Evolutionary conservation across 2,113 vertebrate genomes (phyloP), one percentile per base, ranked within the genome.

Genomic region (Mirounga angustirostris): DNA sequence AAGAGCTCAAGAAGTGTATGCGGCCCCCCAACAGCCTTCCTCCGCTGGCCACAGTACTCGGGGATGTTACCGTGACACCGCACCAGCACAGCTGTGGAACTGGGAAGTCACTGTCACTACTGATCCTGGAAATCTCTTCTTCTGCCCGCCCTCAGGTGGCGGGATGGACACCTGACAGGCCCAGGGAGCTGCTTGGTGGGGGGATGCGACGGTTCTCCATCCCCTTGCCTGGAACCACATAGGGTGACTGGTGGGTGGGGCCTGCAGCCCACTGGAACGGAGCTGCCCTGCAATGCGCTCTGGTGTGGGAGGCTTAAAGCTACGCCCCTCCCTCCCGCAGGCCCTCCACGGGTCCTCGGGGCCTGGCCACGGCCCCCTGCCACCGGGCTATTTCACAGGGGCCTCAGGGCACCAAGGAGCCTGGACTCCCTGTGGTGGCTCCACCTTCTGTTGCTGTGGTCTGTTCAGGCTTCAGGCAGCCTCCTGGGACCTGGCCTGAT

Each of bases 61-160:
- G 58, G 24, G n/a, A 16, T 10, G 22, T 52, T 88, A 40, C n/a
- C 65, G 1, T 3, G 5, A 54, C 10, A 30, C 6, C 1, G 63
- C 36, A 28, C 43, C 21, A 18, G 80, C 33, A 21, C 30, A 43
- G 59, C 61, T 71, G 13, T 36, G 54, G 58, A 11, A 2, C 0
- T 5, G 61, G 21, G 58, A 69, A 56, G 76, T 61, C 76, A 76
- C 76, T 43, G 1, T 36, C 28, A 33, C n/a, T 46, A 11, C 65
- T 40, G 87, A 43, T 43, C 63, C n/a, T 58, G 8, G 4, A 52
- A 14, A 24, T 9, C 73, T 43, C 80, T 33, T n/a, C 40, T 9
- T 36, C 52, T 1, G 19, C 10, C 71, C 2, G 5, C 16, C 5
- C 26, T 30, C 5, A 1, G 0, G 4, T 0, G 40, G n/a, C 30